Percentiles rank a stretch among this genome's conserved stretches.
These are phyloP conservation scores for Campoletis sonorensis DNA, from an alignment of 1,140 invertebrate species.

Conservation along the genomic window DNA sequence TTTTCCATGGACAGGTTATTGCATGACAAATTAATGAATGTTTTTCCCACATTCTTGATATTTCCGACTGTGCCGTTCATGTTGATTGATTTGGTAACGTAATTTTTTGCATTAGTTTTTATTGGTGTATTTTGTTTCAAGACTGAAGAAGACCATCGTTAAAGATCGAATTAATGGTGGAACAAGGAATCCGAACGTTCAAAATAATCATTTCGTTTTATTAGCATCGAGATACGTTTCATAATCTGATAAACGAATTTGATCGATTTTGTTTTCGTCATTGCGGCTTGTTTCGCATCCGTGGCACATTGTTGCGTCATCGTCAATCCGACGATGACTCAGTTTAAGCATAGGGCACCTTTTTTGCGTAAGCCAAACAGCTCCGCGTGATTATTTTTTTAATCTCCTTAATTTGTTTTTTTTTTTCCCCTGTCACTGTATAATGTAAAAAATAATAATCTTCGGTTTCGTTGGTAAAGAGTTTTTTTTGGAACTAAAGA, in stretches of 20 bases:
- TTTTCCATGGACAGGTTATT: too few relatives aligned
- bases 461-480: slow-evolving; percentile 36
- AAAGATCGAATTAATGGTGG: neutral
- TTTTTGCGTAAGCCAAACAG: neutral
- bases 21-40: too few relatives aligned
- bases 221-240: neutral
- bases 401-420: neutral
- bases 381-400: slow-evolving; percentile 5
- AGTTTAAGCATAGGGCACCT: neutral
- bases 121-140: too few relatives aligned
- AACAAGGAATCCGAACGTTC: neutral
- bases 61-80: too few relatives aligned
- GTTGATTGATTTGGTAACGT: too few relatives aligned
- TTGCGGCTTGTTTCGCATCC: neutral
- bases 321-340: neutral
- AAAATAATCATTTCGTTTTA: neutral
- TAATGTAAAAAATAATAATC: slow-evolving; percentile 12
- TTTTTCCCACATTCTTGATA: too few relatives aligned
- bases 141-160: too few relatives aligned
- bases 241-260: neutral
- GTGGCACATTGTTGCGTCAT: slow-evolving; percentile 1
- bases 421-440: neutral
- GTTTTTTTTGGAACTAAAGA: slow-evolving; percentile 34
- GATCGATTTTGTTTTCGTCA: slow-evolving; percentile 1
- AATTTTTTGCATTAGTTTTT: too few relatives aligned